Conservation (phyloP, 2,113 vertebrate genomes). For the Ardeotis arabs region DNA sequence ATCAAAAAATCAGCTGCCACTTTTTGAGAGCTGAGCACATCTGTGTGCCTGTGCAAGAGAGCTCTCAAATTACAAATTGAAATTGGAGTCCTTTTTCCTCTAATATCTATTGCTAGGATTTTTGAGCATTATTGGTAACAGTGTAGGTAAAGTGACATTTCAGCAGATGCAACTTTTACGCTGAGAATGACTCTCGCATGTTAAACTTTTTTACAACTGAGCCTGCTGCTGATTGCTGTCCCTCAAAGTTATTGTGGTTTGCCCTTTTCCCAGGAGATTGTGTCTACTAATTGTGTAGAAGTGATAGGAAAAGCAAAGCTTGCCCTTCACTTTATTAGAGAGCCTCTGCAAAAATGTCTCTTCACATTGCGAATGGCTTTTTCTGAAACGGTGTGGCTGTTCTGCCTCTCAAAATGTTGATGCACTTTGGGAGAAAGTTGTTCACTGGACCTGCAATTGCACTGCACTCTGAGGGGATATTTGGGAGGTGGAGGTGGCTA, state of each 20-base stretch:
- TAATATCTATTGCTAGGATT: neutral
- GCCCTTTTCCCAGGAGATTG: neutral
- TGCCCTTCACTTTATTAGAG: neutral
- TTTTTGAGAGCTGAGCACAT: neutral
- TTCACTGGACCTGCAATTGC: neutral
- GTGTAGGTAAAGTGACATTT: neutral
- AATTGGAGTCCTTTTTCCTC: neutral
- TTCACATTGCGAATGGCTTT: rapidly evolving
- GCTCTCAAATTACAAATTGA: neutral
- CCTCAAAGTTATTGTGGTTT: neutral
- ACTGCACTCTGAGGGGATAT: rapidly evolving
- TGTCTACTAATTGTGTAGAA: neutral
- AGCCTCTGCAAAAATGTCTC: neutral
- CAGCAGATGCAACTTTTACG: neutral
- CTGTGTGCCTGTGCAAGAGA: neutral
- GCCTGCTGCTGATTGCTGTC: neutral
- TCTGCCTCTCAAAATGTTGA: neutral
- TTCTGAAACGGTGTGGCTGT: neutral
- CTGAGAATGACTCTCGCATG: neutral
- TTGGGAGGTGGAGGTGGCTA: neutral
- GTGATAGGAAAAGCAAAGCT: neutral
- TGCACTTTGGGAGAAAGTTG: neutral
- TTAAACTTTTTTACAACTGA: neutral
- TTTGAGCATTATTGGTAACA: neutral
- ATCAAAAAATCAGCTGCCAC: neutral